Evolutionary conservation across 2,888 invertebrate species (phyloP).

Genomic region (Schrankia costaestrigalis): DNA sequence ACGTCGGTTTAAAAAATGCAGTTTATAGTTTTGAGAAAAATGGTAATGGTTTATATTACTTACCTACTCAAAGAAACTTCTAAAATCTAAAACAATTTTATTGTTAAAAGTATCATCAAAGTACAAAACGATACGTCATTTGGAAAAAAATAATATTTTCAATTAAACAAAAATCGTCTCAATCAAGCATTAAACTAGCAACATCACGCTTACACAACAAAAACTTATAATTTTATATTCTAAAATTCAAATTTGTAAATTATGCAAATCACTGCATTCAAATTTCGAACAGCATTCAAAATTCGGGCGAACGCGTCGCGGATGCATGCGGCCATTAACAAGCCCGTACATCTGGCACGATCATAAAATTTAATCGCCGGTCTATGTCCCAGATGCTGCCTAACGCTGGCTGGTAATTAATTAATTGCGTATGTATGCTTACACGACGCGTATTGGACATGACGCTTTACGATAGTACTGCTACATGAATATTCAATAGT

Average conservation of each 20-base stretch:
- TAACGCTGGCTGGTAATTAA: slow-evolving; percentile 68
- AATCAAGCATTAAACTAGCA: no score
- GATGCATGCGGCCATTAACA: slow-evolving; percentile 49
- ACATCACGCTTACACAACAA: no score
- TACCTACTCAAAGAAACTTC: no score
- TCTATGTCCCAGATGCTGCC: slow-evolving; percentile 60
- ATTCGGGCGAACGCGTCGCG: slow-evolving; percentile 19
- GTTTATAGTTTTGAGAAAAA: no score
- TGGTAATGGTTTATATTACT: no score
- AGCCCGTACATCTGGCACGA: slow-evolving; percentile 57
- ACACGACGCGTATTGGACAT: slow-evolving; percentile 66
- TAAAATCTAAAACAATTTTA: neutral
- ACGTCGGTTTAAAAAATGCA: no score
- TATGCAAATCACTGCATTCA: slow-evolving; percentile 18
- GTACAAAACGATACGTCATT: no score
- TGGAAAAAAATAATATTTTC: neutral
- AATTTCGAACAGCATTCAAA: slow-evolving; percentile 9
- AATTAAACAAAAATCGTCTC: no score
- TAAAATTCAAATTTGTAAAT: slow-evolving; percentile 40
- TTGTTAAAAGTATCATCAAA: neutral
- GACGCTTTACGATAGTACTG: slow-evolving; percentile 61
- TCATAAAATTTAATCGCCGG: slow-evolving; percentile 70
- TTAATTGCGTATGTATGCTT: slow-evolving; percentile 66
- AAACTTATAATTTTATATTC: no score
- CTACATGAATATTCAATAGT: slow-evolving; percentile 60